Evolutionary conservation across 2,797 vertebrate species (phyloP).

Genomic region (Tarsius wallacei): DNA sequence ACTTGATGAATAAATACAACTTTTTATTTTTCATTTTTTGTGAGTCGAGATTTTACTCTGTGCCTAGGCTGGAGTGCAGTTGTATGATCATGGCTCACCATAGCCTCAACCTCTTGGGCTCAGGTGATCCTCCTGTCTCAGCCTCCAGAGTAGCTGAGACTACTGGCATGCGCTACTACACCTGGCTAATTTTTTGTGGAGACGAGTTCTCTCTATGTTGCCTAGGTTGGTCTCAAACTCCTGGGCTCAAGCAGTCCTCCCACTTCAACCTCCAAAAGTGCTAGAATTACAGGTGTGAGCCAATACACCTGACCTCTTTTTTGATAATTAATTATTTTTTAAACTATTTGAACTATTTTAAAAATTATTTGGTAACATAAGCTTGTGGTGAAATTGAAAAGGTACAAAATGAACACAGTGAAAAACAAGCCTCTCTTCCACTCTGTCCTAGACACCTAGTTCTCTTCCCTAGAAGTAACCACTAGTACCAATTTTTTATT

Average conservation of each 20-base stretch:
- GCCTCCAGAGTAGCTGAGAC: neutral
- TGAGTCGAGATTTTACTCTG: neutral
- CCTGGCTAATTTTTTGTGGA: neutral
- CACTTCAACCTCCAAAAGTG: neutral
- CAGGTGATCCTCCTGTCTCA: neutral
- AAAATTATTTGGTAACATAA: neutral
- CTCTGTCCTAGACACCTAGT: neutral
- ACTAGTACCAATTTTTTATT: neutral
- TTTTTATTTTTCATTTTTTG: neutral
- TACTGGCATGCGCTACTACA: neutral
- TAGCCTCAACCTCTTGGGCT: neutral
- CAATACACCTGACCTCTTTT: neutral
- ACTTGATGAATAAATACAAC: neutral
- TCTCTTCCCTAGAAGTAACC: neutral
- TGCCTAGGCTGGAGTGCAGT: neutral
- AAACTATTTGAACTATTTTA: neutral
- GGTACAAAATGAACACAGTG: neutral
- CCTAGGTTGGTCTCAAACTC: neutral
- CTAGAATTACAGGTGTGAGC: neutral
- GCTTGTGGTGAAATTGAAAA: conserved; percentile 7
- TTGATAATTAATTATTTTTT: conserved; percentile 51
- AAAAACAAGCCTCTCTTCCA: neutral
- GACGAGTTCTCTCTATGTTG: neutral
- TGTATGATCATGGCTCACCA: neutral
- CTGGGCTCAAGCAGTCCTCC: neutral